These are phyloP conservation scores for Hydrophis major DNA, from an alignment of 2,797 vertebrate genomes.

Conservation along the genomic window DNA sequence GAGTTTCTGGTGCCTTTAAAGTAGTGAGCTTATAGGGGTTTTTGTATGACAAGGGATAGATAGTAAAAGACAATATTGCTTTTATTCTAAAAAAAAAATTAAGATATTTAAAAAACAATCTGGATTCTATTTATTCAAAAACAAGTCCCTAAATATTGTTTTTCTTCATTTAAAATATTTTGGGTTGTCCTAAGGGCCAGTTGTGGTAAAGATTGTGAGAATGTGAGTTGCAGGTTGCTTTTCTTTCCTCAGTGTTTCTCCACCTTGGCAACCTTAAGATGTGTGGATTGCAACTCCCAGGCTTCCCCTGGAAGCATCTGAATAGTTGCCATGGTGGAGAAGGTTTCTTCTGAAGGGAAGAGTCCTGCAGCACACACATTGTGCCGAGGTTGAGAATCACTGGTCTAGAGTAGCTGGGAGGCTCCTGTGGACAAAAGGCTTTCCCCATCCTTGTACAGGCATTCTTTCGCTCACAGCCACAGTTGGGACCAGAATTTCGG, in stretches of 20 bases:
- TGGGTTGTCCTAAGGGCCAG: neutral
- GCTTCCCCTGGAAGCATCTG: neutral
- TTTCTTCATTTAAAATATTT: neutral
- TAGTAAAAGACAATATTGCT: neutral
- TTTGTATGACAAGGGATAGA: rapidly evolving
- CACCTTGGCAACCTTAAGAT: neutral
- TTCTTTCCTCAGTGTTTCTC: neutral
- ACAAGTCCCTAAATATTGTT: neutral
- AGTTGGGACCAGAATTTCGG: neutral
- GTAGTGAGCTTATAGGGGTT: rapidly evolving
- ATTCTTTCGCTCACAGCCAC: neutral
- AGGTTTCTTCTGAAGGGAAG: neutral
- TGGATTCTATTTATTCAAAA: neutral
- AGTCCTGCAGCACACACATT: neutral
- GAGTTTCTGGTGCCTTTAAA: constrained; percentile 15
- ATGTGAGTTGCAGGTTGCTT: neutral
- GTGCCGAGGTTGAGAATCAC: neutral
- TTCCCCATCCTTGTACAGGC: neutral
- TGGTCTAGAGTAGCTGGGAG: neutral
- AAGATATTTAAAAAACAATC: neutral
- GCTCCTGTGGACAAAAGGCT: neutral
- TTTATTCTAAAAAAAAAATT: neutral
- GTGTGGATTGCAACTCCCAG: neutral
- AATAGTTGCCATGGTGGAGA: neutral
- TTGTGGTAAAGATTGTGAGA: neutral